Base-by-base conservation (phyloP, 2,113 vertebrate genomes). In the Pedetes capensis region DNA sequence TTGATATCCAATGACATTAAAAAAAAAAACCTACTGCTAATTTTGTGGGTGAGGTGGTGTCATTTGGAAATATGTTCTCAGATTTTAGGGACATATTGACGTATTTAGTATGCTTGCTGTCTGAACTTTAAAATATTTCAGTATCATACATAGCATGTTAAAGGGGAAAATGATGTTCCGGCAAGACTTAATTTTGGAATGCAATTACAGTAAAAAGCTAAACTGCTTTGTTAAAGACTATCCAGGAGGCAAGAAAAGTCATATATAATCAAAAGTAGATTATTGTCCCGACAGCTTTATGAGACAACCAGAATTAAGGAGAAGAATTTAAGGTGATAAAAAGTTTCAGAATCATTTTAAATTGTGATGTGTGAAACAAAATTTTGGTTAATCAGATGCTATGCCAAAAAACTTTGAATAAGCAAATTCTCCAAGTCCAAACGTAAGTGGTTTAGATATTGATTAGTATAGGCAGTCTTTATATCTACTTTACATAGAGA, bases 171-270 rank as follows among this genome's bases (percentile, higher is more conserved):
- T 74, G 42, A 81, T 87, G 93, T 55, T 92, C 84, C 92, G 71
- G 81, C 80, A 92, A 93, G 94, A 71, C 47, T 81, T 95, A 93
- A 80, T 71, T 87, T 75, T 94, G 72, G 91, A 81, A 93, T 71
- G 78, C 90, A 96, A 97, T 95, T 97, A 89, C 6, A 71, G 59
- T 84, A 76, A 95, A 87, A 95, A 53, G 16, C 16, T 68, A 96
- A 97, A 97, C n/a, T 95, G 75, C 80, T 93, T 93, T 92, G 76
- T 84, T 2, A 93, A 92, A 95, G 84, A 84, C 88, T 85, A 75
- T 78, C 91, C 78, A n/a, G 34, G 64, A 93, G 86, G 84, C 93
- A 92, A 90, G 81, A 69, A 63, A 85, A 72, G 32, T 11, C 85
- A 90, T 85, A 44, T 81, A 95, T 89, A 89, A 95, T 93, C 42